phyloP scores from a whole-genome alignment of 2,113 vertebrate genomes.

The Pongo pygmaeus region DNA sequence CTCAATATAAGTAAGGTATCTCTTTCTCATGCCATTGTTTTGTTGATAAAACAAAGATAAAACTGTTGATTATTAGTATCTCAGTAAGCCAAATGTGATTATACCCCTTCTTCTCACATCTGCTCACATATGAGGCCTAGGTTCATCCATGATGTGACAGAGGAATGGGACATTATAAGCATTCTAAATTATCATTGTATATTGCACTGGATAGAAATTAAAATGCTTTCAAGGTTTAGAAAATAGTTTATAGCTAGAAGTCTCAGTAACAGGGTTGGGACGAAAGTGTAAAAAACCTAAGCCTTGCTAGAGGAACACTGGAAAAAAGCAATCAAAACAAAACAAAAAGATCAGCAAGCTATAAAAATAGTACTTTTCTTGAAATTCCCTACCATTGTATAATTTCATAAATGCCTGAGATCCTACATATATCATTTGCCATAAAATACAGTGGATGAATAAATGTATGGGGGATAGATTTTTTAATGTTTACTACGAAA shows the following conservation, averaged over 20 bases:
- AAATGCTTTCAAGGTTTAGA: constrained; percentile 7
- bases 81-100: not conserved
- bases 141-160: not conserved
- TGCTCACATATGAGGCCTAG: not conserved
- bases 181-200: not conserved
- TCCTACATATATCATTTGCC: not conserved
- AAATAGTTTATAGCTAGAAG: constrained; percentile 8
- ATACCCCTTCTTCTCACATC: not conserved
- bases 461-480: not conserved
- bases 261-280: not conserved
- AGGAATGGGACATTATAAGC: not conserved
- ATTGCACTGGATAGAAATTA: not conserved
- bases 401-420: not conserved
- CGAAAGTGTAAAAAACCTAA: not conserved
- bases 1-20: not conserved
- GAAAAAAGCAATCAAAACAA: not conserved
- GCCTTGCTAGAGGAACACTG: not conserved
- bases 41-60: not conserved
- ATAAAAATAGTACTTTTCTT: not conserved
- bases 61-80: not conserved
- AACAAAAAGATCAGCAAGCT: not conserved
- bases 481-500: constrained; percentile 13
- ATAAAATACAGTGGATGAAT: not conserved
- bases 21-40: not conserved
- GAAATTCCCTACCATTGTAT: accelerated